These are phyloP conservation scores for Cacoxenus indagator DNA, from an alignment of 2,888 invertebrate genomes.

Conservation along the genomic window DNA sequence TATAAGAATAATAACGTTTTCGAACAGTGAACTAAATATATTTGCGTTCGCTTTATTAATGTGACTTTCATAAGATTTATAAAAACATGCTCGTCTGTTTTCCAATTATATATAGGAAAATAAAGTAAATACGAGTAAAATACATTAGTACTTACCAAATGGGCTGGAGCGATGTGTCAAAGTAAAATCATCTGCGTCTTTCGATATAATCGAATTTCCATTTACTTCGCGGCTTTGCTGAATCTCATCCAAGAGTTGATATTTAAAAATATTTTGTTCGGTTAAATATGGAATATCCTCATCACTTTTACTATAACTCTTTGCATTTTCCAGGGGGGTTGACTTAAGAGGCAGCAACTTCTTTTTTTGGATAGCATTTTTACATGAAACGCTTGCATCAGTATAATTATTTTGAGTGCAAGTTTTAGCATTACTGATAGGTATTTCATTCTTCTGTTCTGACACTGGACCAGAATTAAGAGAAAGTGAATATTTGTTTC, in stretches of 20 bases:
- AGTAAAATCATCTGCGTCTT: constrained; percentile 21
- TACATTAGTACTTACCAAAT: constrained; percentile 39
- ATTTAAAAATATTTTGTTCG: constrained; percentile 73
- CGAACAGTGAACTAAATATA: too few species aligned
- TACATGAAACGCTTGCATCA: neutral
- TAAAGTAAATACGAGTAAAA: too few species aligned
- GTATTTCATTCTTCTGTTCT: neutral
- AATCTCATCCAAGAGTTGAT: constrained; percentile 54
- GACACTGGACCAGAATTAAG: neutral
- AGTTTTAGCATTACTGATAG: neutral
- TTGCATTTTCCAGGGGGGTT: constrained; percentile 63
- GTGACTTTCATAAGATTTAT: too few species aligned
- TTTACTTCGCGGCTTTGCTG: constrained; percentile 34
- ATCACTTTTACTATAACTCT: constrained; percentile 50
- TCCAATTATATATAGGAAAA: too few species aligned
- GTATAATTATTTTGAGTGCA: neutral
- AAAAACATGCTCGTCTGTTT: too few species aligned
- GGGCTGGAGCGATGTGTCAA: constrained; percentile 35
- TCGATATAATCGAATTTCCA: constrained; percentile 20
- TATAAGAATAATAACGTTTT: too few species aligned
- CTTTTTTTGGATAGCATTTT: constrained; percentile 40
- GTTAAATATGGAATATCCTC: constrained; percentile 69
- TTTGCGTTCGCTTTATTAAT: too few species aligned
- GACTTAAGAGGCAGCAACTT: constrained; percentile 62
- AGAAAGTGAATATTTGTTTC: neutral